Percentiles rank a stretch among this genome's conserved stretches.
Conservation (phyloP, 2,113 vertebrate genomes). For the Orientallactaga bullata region DNA sequence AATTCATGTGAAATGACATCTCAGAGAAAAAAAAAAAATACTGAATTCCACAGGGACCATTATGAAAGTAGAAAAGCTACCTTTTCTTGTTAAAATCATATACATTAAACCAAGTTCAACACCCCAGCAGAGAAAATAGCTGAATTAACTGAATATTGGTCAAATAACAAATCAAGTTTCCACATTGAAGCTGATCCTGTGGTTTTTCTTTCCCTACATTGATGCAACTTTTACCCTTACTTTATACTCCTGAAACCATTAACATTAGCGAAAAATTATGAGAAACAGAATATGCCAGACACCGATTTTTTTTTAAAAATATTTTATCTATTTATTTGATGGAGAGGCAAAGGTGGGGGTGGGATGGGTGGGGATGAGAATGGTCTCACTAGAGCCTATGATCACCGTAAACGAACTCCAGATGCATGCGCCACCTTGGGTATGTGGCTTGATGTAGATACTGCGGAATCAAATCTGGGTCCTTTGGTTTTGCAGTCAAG, state of each 20-base stretch:
- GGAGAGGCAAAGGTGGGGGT: no score
- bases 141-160: constrained; percentile 17
- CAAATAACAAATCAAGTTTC: constrained; percentile 15
- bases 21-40: background rate
- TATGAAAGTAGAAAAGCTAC: background rate
- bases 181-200: background rate
- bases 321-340: no score
- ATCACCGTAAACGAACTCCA: no score
- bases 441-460: no score
- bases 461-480: no score
- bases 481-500: no score
- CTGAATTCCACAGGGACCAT: background rate
- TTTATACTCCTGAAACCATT: background rate
- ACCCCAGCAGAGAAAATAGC: background rate
- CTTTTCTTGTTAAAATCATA: background rate
- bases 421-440: no score
- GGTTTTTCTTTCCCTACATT: background rate
- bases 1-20: constrained; percentile 41
- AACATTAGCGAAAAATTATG: constrained; percentile 20
- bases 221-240: background rate
- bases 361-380: no score
- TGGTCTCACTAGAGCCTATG: no score
- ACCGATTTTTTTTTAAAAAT: constrained; percentile 14
- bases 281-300: background rate
- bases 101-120: constrained; percentile 21